Percentiles rank a stretch among this genome's conserved stretches.
These are phyloP conservation scores for Cylas formicarius DNA, from an alignment of 1,140 invertebrate species.

Conservation along the genomic window DNA sequence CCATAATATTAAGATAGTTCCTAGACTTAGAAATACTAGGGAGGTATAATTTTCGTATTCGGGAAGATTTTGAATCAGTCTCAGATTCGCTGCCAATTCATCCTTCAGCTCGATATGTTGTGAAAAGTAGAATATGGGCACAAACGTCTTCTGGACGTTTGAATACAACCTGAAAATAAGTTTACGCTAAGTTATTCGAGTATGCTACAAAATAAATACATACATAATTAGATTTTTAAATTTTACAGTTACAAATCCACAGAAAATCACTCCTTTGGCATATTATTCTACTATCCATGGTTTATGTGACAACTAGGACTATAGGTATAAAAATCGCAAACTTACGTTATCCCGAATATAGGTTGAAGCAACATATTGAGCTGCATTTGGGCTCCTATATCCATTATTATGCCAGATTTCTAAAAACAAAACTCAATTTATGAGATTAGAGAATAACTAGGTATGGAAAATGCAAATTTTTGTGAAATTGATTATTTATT, in stretches of 20 bases:
- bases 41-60: constrained; percentile 22
- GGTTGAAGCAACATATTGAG: constrained; percentile 67
- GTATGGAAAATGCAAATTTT: no score
- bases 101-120: constrained; percentile 31
- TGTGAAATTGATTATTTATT: no score
- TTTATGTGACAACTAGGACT: no score
- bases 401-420: constrained; percentile 36
- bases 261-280: no score
- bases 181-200: no score
- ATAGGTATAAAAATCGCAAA: no score
- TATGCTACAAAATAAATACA: no score
- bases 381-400: constrained; percentile 57
- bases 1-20: constrained; percentile 18
- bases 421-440: constrained; percentile 28
- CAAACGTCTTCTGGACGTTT: constrained; percentile 32
- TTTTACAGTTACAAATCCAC: no score
- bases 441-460: no score
- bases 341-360: constrained; percentile 55
- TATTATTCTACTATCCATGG: no score
- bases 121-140: constrained; percentile 37
- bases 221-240: no score
- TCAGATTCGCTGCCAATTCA: constrained; percentile 25
- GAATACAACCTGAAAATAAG: constrained; percentile 29
- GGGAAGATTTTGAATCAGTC: constrained; percentile 33
- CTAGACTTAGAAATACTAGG: constrained; percentile 17